Base-by-base conservation (phyloP, 2,113 vertebrate genomes). In the Eurypyga helias region DNA sequence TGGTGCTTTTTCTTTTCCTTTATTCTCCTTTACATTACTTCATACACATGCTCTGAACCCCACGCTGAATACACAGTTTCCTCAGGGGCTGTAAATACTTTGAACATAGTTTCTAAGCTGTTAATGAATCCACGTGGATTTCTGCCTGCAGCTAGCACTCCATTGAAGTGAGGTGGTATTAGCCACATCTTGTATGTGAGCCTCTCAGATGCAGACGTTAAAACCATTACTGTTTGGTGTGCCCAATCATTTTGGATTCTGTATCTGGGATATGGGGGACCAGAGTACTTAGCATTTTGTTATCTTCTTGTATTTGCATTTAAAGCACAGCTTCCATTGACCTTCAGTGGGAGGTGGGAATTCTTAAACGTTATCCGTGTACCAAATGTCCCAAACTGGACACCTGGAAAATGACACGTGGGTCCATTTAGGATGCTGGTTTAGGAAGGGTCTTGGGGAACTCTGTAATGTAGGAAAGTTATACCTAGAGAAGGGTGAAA, bases 161-260 rank as follows among this genome's bases (percentile, higher is more conserved):
- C 10, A 9, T 52, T 41, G 64, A 80, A 33, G 34, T 86, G 43
- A 57, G 12, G 16, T 71, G 24, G 11, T 64, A 17, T 36, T 69
- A 78, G 5, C 10, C n/a, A 10, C n/a, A 25, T 67, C 34, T 62
- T 0, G 1, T 33, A 14, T 0, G 0, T 24, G 33, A 91, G 33
- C n/a, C 29, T 75, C 26, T 78, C 36, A 91, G 65, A 43, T 88
- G 46, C 34, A 81, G 38, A n/a, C 67, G 52, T 62, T 85, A 62
- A 64, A 93, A 23, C 25, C 6, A 0, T 70, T 54, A n/a, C 15
- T 66, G 17, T 31, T 49, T 43, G 15, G 70, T 78, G 34, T 67
- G 25, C 45, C 46, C 18, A 13, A 9, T 70, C 11, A 7, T 48
- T 72, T 87, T 70, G 41, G 24, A 65, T 89, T 90, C 38, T 33